Evolutionary conservation across 53 echinoderm and acorn worm species (phyloP), one percentile per base, ranked within the genome.

Genomic region (Echinarachnius parma): DNA sequence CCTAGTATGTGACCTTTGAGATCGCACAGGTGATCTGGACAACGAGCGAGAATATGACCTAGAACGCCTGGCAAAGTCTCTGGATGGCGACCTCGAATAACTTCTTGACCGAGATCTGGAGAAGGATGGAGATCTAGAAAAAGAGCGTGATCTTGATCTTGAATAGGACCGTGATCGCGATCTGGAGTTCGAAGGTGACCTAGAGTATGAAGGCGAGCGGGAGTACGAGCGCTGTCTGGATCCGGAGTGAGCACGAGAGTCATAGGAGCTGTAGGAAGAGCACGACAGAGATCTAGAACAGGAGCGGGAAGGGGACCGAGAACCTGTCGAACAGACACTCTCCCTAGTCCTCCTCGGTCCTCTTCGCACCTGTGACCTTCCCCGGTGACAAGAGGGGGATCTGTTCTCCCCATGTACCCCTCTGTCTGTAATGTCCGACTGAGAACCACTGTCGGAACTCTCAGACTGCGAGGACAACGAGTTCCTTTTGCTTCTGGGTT

Each of bases 241-340:
- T 23, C 66, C 33, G 9, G 71, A 80, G 32, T 42, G 70, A 29
- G 44, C 11, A 10, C 30, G 14, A 1, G 83, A 83, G 23, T 54
- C 62, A 30, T 48, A 45, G n/a, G 74, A 72, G 13, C 74, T 75
- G 46, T 56, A 76, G 4, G 82, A 82, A 24, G 79, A 79, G 30
- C 48, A 45, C 9, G 57, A 56, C 15, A 22, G 66, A 4, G 87
- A 87, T 22, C 64, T 36, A 19, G 86, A 82, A 31, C 87, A 64
- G 27, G 87, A 87, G 28, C 77, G 69, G 15, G 87, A 87, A 5
- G 47, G 75, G 29, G 76, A 74, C 32, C 61, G 65, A n/a, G 87
- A 83, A 7, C 42, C 52, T 69, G 70, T 33, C 21, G 70, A 69
- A 34, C 53, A 34, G 3, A 53, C n/a, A 24, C 53, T 50, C 23